A percentile compares a stretch with the other conserved stretches of the same genome.
phyloP scores from a whole-genome alignment of 2,888 invertebrate genomes.

The Melanotus villosus region DNA sequence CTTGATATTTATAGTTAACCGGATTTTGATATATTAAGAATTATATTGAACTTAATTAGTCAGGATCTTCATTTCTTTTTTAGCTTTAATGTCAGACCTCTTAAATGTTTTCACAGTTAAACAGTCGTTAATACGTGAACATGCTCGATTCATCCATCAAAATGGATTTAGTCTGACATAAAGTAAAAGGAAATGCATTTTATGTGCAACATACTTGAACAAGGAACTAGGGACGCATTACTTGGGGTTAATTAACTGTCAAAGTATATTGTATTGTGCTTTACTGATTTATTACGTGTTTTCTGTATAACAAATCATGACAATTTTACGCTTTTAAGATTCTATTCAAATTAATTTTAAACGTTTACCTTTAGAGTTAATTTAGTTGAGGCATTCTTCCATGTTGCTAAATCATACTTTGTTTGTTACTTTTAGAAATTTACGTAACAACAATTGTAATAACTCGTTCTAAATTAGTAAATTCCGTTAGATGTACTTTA shows the following conservation, averaged over 20 bases:
- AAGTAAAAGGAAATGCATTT: constrained; percentile 1
- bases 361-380: constrained; percentile 6
- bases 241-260: constrained; percentile 33
- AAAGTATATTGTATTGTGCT: constrained; percentile 29
- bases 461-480: too few species aligned
- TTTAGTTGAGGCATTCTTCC: too few species aligned
- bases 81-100: constrained; percentile 13
- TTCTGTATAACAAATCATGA: constrained; percentile 17
- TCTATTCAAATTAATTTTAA: constrained; percentile 21
- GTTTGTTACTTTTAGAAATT: too few species aligned
- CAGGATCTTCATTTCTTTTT: constrained; percentile 9
- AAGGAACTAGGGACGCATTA: constrained; percentile 6
- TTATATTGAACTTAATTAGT: constrained; percentile 19
- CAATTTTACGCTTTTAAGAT: constrained; percentile 19
- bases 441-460: too few species aligned
- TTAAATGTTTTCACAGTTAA: constrained; percentile 5
- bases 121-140: not conserved
- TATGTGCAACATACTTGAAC: constrained; percentile 19
- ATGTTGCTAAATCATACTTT: too few species aligned
- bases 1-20: not conserved
- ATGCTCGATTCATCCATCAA: constrained; percentile 6
- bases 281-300: constrained; percentile 21
- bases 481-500: too few species aligned
- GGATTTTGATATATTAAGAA: constrained; percentile 9
- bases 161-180: constrained; percentile 10